Base-by-base conservation (phyloP, 2,113 vertebrate species). In the Nycticryphes semicollaris region DNA sequence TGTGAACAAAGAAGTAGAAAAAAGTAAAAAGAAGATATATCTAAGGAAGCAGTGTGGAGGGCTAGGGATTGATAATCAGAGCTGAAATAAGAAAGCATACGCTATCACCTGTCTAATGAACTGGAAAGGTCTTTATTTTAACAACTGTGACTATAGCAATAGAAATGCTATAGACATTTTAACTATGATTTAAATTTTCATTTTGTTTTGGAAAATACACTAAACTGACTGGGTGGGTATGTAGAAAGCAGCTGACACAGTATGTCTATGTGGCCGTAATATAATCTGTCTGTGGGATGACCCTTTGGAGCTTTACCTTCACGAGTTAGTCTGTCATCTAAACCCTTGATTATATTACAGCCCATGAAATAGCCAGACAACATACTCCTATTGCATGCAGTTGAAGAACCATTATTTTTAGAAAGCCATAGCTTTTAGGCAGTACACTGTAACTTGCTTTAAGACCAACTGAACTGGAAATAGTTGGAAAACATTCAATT, bases 131-230 rank as follows among this genome's bases (percentile, higher is more conserved):
- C n/a, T 79, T 62, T 88, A 50, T 89, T 92, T 50, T 84, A 89
- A 73, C 30, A 93, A 15, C 76, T 96, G 90, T 85, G 85, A 93
- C 96, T 96, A 96, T 48, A 95, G 96, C 89, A 95, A 89, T 84
- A 96, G 89, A 97, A 97, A 81, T 87, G 70, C 81, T 97, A 96
- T 94, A 57, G 83, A 83, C 27, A 17, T 53, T 69, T 91, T 68
- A 83, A 90, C 48, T 89, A 85, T 89, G 87, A 97, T 96, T 96
- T 84, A 94, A 84, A 69, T 94, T 95, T 96, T 94, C 10, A 14
- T 96, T 96, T 97, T 97, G 91, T 94, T 97, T 97, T 96, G 96
- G 96, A 96, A 96, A 97, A 95, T 79, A 14, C 33, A 45, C 77
- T 85, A 88, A 93, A 86, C 53, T 72, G 87, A 27, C 84, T 86